Evolutionary conservation across 2,797 vertebrate genomes (phyloP).

Genomic region (Fistularia tabacaria): DNA sequence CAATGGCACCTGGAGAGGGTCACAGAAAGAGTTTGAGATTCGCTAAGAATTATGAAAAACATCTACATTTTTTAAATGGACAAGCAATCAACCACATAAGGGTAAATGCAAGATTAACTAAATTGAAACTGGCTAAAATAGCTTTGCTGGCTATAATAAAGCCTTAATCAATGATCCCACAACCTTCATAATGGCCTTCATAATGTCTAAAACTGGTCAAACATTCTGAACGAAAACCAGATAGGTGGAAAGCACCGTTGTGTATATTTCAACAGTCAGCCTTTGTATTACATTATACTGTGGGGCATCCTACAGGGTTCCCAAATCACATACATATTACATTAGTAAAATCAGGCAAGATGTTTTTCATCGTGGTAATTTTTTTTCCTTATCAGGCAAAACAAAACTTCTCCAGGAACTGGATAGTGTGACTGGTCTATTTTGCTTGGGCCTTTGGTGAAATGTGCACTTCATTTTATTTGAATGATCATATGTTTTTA

Average conservation of each 20-base stretch:
- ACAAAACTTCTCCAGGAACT: conserved; percentile 13
- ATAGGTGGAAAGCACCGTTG: conserved; percentile 2
- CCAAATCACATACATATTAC: conserved; percentile 34
- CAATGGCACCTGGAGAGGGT: conserved; percentile 4
- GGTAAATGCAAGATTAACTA: conserved; percentile 1
- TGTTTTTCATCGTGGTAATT: conserved; percentile 33
- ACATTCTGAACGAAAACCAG: conserved; percentile 8
- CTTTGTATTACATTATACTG: conserved; percentile 17
- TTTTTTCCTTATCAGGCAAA: conserved; percentile 2
- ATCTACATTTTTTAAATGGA: not conserved
- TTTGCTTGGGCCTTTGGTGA: not conserved
- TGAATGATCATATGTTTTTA: conserved; percentile 31
- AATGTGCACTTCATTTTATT: too few species aligned
- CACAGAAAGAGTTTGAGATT: conserved; percentile 7
- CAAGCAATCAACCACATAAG: not conserved
- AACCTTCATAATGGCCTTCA: not conserved
- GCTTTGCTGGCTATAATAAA: not conserved
- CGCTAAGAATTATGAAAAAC: not conserved
- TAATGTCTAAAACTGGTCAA: not conserved
- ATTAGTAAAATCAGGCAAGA: conserved; percentile 43
- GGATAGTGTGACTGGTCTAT: not conserved
- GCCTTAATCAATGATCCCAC: conserved; percentile 5
- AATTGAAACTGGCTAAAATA: conserved; percentile 2
- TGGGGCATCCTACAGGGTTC: conserved; percentile 25
- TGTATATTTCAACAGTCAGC: conserved; percentile 19